phyloP scores from a whole-genome alignment of 1,140 invertebrate species.

The Telenomus remus region DNA sequence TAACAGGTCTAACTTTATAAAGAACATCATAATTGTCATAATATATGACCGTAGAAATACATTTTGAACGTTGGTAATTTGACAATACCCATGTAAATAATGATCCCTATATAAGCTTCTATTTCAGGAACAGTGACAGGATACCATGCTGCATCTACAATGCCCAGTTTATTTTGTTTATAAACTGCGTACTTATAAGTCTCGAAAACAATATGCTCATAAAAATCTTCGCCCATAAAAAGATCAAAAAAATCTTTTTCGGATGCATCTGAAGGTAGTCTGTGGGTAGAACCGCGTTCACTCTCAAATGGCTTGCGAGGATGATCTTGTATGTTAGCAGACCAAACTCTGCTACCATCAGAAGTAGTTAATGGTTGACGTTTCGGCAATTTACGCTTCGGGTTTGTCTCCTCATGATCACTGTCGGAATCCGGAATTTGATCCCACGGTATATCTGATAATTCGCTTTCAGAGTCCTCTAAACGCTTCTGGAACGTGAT shows the following conservation, averaged over 20 bases:
- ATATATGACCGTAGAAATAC: no score
- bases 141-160: not conserved
- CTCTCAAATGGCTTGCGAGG: no score
- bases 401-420: no score
- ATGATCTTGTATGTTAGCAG: no score
- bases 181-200: constrained; percentile 1
- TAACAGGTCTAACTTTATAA: not conserved
- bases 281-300: no score
- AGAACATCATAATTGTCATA: not conserved
- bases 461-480: no score
- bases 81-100: not conserved
- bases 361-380: no score
- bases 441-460: no score
- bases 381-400: no score
- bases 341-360: no score
- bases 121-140: constrained; percentile 3
- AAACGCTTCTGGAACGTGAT: no score
- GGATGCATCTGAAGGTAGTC: not conserved
- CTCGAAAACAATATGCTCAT: constrained; percentile 8
- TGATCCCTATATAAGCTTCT: constrained; percentile 9
- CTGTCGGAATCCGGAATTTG: no score
- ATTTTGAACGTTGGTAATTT: constrained; percentile 6
- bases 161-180: not conserved
- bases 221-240: constrained; percentile 7
- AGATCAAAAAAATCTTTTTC: constrained; percentile 3